A percentile compares a stretch with the other conserved stretches of the same genome.
Conservation (phyloP, 2,113 vertebrate species). For the Oreamnos americanus region DNA sequence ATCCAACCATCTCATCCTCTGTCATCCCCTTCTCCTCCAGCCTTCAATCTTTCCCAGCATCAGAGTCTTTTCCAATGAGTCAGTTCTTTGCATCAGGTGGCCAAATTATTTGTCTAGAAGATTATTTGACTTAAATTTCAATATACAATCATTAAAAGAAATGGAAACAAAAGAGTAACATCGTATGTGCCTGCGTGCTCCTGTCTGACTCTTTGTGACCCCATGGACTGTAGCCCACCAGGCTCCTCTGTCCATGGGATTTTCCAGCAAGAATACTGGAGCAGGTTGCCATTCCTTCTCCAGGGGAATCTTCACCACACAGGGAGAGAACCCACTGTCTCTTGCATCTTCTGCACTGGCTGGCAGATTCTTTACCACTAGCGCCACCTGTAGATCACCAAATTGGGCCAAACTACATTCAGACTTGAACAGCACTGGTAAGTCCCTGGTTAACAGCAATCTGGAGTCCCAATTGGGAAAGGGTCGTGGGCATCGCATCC, state of each 20-base stretch:
- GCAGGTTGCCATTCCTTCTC: background rate
- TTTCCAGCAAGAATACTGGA: background rate
- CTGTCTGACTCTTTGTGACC: background rate
- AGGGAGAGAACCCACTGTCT: background rate
- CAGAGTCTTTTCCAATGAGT: background rate
- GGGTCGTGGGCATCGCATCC: background rate
- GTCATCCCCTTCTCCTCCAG: accelerated
- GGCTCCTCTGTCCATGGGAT: background rate
- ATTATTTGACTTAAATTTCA: background rate
- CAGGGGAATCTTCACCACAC: background rate
- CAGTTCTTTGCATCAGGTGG: background rate
- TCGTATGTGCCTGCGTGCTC: background rate
- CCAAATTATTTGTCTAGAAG: background rate
- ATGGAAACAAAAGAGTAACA: background rate
- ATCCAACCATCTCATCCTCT: background rate
- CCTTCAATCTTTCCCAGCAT: background rate
- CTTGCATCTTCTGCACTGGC: background rate
- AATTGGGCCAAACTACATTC: background rate
- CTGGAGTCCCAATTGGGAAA: background rate
- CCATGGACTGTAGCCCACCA: background rate
- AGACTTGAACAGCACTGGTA: background rate
- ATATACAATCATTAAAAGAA: background rate
- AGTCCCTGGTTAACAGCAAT: background rate
- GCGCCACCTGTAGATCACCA: background rate
- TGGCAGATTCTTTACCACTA: background rate